Evolutionary conservation across 2,113 vertebrate genomes (phyloP).

Genomic region (Tupaia chinensis): DNA sequence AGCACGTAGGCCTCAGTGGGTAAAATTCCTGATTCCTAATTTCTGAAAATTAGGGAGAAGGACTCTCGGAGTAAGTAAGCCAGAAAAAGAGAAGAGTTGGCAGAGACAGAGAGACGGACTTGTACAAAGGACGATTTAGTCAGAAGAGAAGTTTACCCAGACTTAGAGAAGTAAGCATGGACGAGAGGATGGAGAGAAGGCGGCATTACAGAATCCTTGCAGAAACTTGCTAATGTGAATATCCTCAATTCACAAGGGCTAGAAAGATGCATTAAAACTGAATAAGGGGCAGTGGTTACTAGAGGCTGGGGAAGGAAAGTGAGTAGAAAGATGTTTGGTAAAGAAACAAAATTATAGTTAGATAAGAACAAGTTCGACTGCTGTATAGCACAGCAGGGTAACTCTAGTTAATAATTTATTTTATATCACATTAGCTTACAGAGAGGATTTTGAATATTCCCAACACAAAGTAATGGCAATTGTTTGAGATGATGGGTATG

Average conservation of each 20-base stretch:
- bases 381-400: no score
- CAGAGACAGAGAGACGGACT: background rate
- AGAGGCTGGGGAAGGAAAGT: no score
- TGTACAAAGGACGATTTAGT: background rate
- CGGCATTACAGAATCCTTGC: background rate
- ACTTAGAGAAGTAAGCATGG: background rate
- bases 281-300: background rate
- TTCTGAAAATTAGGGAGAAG: background rate
- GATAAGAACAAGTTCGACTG: no score
- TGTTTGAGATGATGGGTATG: no score
- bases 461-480: no score
- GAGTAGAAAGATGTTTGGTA: no score
- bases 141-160: background rate
- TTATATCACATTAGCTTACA: no score
- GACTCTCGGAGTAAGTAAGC: background rate
- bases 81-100: background rate
- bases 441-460: no score
- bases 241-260: rapidly evolving
- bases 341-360: no score
- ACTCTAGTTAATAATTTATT: no score
- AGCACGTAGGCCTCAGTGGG: background rate
- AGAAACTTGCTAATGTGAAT: background rate
- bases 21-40: background rate
- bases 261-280: background rate
- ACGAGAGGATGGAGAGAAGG: background rate